These are phyloP conservation scores for Nomada ferruginata DNA, from an alignment of 2,888 invertebrate species.

Conservation along the genomic window DNA sequence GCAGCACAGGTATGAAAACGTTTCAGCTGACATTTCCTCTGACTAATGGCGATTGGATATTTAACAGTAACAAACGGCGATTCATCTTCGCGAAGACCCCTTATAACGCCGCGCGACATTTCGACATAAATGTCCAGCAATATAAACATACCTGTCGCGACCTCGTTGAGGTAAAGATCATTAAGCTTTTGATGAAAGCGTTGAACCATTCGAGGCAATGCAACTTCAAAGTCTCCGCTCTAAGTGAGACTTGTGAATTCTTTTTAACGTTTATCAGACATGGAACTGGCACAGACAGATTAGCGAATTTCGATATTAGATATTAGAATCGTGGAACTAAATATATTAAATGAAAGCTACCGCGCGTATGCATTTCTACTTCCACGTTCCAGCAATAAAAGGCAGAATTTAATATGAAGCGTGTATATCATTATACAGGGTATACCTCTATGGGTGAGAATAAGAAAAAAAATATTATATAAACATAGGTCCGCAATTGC, in stretches of 20 bases:
- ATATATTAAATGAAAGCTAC: too few relatives aligned
- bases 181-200: too few relatives aligned
- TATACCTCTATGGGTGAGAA: neutral
- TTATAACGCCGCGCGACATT: conserved; percentile 33
- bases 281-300: too few relatives aligned
- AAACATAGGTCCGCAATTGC: neutral
- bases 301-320: too few relatives aligned
- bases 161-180: neutral
- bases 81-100: conserved; percentile 14
- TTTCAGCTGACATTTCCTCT: conserved; percentile 57
- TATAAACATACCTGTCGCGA: neutral
- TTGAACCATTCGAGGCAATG: too few relatives aligned
- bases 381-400: too few relatives aligned
- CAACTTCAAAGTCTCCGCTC: too few relatives aligned
- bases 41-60: conserved; percentile 57
- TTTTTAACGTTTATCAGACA: too few relatives aligned
- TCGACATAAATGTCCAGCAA: neutral
- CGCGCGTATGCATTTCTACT: too few relatives aligned
- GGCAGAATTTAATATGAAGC: conserved; percentile 56
- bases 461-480: conserved; percentile 9
- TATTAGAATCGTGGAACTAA: too few relatives aligned
- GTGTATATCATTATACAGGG: conserved; percentile 19
- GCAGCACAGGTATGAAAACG: conserved; percentile 40
- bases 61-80: conserved; percentile 36
- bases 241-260: too few relatives aligned